These are phyloP conservation scores for western clawed frog (Xenopus tropicalis) DNA, from an alignment of 2,113 vertebrate species.

Conservation along the genomic window DNA sequence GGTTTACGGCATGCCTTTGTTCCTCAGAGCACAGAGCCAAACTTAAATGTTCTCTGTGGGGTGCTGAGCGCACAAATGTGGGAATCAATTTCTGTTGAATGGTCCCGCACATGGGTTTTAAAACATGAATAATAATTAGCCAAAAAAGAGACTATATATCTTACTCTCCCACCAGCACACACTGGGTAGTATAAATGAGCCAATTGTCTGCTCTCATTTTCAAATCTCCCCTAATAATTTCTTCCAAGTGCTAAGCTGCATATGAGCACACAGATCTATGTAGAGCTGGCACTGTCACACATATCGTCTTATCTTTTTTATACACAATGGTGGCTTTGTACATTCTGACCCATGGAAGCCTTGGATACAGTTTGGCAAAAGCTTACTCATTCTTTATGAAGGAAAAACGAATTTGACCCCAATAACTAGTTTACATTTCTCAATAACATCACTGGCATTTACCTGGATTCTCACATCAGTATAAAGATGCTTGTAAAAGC, in stretches of 20 bases:
- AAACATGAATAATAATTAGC: slow-evolving; percentile 41
- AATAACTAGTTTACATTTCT: slow-evolving; percentile 3
- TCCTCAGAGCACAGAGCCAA: slow-evolving; percentile 20
- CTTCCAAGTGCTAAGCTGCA: slow-evolving; percentile 22
- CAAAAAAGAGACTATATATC: slow-evolving; percentile 34
- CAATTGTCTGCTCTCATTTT: slow-evolving; percentile 37
- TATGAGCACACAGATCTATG: slow-evolving; percentile 31
- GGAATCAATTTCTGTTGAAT: slow-evolving; percentile 40
- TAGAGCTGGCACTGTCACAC: slow-evolving; percentile 14
- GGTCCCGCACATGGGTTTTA: slow-evolving; percentile 35
- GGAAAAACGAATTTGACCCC: slow-evolving; percentile 19
- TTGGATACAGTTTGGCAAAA: slow-evolving; percentile 9
- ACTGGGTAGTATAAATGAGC: slow-evolving; percentile 41
- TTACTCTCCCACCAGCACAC: slow-evolving; percentile 36
- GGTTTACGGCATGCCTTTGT: slow-evolving; percentile 18
- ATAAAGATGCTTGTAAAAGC: too few relatives aligned
- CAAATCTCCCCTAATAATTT: slow-evolving; percentile 34
- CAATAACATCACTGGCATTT: too few relatives aligned
- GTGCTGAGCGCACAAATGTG: slow-evolving; percentile 35
- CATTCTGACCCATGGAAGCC: slow-evolving; percentile 14
- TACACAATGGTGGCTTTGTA: slow-evolving; percentile 38
- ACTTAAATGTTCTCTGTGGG: slow-evolving; percentile 31
- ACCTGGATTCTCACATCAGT: too few relatives aligned
- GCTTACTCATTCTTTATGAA: slow-evolving; percentile 17
- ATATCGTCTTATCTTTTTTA: slow-evolving; percentile 37